Evolutionary conservation across 1,140 invertebrate species (phyloP).

Genomic region (Zaprionus capensis): DNA sequence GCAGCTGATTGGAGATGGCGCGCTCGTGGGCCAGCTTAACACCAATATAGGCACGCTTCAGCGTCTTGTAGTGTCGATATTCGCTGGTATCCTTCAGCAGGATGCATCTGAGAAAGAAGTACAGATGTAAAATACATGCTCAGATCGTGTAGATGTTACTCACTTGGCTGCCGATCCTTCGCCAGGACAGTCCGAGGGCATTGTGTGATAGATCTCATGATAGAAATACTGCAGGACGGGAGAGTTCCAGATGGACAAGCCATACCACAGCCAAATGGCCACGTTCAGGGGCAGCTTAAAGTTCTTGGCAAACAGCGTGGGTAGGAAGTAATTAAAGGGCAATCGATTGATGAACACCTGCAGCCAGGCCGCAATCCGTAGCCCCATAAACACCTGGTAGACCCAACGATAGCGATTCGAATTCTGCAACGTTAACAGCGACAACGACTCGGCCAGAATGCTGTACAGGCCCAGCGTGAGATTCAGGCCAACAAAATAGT

Average conservation of each 20-base stretch:
- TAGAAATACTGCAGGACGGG: slow-evolving; percentile 82
- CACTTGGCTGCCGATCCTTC: slow-evolving; percentile 81
- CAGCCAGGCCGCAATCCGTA: slow-evolving; percentile 75
- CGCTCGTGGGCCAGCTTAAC: slow-evolving; percentile 78
- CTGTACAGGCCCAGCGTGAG: slow-evolving; percentile 74
- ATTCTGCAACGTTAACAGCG: slow-evolving; percentile 70
- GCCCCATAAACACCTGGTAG: slow-evolving; percentile 76
- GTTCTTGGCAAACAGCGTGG: slow-evolving; percentile 81
- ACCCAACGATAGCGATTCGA: slow-evolving; percentile 67
- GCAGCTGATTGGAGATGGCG: slow-evolving; percentile 56
- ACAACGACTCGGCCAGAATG: slow-evolving; percentile 74
- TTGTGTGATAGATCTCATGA: slow-evolving; percentile 82
- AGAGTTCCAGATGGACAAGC: slow-evolving; percentile 81
- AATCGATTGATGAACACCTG: slow-evolving; percentile 77
- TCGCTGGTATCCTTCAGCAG: slow-evolving; percentile 76
- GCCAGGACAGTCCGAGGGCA: slow-evolving; percentile 76
- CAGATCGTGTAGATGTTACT: background rate
- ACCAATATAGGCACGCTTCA: slow-evolving; percentile 78
- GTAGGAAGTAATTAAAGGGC: slow-evolving; percentile 81
- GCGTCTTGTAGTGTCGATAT: slow-evolving; percentile 76
- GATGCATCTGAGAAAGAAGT: slow-evolving; percentile 66
- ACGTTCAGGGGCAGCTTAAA: slow-evolving; percentile 79
- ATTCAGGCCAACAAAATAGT: slow-evolving; percentile 82
- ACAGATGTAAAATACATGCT: no score
- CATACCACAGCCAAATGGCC: slow-evolving; percentile 81